Conservation (phyloP, 2,113 vertebrate genomes). For the Perognathus longimembris region DNA sequence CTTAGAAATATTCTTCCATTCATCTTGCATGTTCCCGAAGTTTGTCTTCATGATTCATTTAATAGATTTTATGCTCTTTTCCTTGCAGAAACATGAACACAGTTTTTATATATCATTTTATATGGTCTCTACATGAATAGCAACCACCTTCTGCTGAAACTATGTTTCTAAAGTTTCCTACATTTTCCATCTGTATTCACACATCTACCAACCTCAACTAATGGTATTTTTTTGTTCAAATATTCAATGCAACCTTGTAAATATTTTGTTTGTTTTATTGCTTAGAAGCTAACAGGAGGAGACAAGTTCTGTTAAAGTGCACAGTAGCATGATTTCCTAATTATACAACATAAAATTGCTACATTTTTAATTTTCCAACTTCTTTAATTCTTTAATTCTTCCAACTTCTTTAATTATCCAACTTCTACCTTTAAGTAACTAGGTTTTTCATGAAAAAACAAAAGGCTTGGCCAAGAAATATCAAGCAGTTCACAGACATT, state of each 20-base stretch:
- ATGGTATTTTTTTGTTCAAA: neutral
- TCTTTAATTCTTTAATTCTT: too few relatives aligned
- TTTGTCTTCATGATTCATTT: neutral
- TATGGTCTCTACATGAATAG: neutral
- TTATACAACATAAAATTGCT: neutral
- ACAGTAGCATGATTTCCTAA: neutral
- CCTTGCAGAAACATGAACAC: neutral
- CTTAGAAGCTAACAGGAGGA: neutral
- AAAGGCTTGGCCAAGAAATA: fast-evolving
- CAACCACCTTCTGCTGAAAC: neutral
- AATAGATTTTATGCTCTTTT: neutral
- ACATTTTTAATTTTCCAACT: neutral
- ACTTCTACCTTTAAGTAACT: neutral
- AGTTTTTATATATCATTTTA: too few relatives aligned
- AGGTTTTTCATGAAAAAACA: neutral
- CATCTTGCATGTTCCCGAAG: neutral
- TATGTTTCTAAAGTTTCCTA: neutral
- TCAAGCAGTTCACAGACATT: too few relatives aligned
- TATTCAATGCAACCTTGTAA: neutral
- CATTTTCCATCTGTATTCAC: neutral
- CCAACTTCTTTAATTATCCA: too few relatives aligned
- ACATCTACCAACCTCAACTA: neutral
- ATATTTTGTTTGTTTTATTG: neutral
- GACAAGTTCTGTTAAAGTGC: neutral
- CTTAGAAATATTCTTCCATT: neutral